Evolutionary conservation across 2,113 vertebrate genomes (phyloP).

Genomic region (Prolemur simus): DNA sequence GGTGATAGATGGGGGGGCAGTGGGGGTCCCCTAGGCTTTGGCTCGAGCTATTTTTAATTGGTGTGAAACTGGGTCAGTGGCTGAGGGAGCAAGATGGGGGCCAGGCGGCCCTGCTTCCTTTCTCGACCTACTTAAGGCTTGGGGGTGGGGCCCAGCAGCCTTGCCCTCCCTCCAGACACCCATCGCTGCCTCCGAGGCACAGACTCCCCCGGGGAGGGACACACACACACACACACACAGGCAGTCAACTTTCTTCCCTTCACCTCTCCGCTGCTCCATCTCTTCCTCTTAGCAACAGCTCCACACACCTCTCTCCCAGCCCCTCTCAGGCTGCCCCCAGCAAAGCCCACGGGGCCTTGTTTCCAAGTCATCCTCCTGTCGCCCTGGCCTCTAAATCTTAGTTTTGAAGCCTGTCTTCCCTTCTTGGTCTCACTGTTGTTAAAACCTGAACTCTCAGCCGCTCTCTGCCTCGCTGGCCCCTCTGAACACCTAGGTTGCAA

Average conservation of each 20-base stretch:
- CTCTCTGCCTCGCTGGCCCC: background rate
- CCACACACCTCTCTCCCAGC: background rate
- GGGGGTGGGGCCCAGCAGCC: background rate
- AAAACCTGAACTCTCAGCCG: background rate
- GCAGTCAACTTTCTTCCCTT: background rate
- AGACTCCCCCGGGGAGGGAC: background rate
- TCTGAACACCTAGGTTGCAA: background rate
- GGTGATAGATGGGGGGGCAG: constrained; percentile 61
- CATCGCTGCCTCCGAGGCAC: background rate
- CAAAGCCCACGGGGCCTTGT: background rate
- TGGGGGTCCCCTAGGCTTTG: constrained; percentile 76
- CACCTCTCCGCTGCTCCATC: background rate
- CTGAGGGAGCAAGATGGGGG: constrained; percentile 70
- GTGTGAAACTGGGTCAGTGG: constrained; percentile 75
- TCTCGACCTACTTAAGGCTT: constrained; percentile 73
- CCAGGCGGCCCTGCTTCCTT: constrained; percentile 61
- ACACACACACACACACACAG: no score
- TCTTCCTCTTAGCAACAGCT: background rate
- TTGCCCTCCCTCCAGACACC: background rate
- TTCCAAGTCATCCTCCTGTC: background rate
- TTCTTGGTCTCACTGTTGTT: background rate
- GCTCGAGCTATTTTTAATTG: constrained; percentile 76
- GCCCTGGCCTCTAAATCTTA: background rate
- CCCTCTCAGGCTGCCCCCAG: background rate
- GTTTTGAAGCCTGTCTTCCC: background rate